Conservation (phyloP, 2,797 vertebrate species). For the Melanotaenia nigrans region DNA sequence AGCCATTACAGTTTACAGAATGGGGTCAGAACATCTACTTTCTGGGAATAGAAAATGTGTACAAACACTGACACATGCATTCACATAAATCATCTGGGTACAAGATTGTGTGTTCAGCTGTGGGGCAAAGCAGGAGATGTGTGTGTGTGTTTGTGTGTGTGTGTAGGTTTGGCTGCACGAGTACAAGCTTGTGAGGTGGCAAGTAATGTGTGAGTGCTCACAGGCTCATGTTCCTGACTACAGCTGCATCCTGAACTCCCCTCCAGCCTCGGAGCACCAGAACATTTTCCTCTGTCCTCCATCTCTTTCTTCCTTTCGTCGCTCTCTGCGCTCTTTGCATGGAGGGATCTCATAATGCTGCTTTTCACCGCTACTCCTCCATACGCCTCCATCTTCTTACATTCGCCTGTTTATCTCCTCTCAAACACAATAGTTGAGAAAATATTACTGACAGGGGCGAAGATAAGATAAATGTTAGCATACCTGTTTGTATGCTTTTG, state of each 20-base stretch:
- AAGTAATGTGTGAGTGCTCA: constrained; percentile 54
- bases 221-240: constrained; percentile 52
- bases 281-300: constrained; percentile 35
- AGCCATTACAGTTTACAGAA: constrained; percentile 49
- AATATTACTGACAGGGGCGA: background rate
- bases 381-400: constrained; percentile 2
- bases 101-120: constrained; percentile 67
- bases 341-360: constrained; percentile 18
- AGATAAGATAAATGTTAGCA: background rate
- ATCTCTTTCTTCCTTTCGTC: constrained; percentile 23
- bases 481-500: background rate
- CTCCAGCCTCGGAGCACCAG: constrained; percentile 50
- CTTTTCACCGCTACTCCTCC: constrained; percentile 21
- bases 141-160: constrained; percentile 20
- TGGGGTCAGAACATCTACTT: constrained; percentile 56
- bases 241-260: constrained; percentile 56
- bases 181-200: constrained; percentile 38
- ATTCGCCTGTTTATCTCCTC: constrained; percentile 5
- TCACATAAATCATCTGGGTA: constrained; percentile 72
- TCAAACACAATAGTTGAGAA: constrained; percentile 15
- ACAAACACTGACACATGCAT: constrained; percentile 66
- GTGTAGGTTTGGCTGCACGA: constrained; percentile 8
- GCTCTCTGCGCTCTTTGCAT: constrained; percentile 31
- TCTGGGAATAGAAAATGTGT: constrained; percentile 57
- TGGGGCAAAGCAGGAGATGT: constrained; percentile 46